Evolutionary conservation across 2,113 vertebrate species (phyloP).

Genomic region (Gymnarchus niloticus): DNA sequence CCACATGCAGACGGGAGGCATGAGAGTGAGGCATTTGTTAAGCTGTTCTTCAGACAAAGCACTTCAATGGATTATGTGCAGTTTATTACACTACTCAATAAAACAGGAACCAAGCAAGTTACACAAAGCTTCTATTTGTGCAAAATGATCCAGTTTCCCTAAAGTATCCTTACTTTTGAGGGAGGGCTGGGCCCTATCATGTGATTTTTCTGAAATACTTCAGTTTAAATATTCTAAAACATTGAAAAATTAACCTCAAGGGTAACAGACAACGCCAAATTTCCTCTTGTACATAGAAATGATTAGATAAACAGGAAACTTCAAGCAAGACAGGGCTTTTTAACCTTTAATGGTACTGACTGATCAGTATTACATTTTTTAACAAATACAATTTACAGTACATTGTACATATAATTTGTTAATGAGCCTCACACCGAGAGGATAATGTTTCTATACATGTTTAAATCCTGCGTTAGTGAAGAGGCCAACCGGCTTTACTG

Average conservation of each 20-base stretch:
- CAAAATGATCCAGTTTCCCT: not conserved
- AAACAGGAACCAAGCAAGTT: not conserved
- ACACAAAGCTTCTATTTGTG: not conserved
- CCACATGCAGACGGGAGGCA: not conserved
- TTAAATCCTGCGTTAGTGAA: slow-evolving; percentile 1
- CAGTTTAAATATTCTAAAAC: slow-evolving; percentile 1
- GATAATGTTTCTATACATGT: not conserved
- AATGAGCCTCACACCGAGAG: slow-evolving; percentile 16
- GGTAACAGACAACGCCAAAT: not conserved
- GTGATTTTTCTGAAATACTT: not conserved
- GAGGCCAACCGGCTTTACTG: not conserved
- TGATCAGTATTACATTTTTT: slow-evolving; percentile 10
- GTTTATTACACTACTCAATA: not conserved
- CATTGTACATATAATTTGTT: slow-evolving; percentile 12
- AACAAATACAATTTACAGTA: slow-evolving; percentile 16
- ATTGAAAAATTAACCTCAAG: not conserved
- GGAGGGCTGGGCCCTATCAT: not conserved
- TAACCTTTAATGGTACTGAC: not conserved
- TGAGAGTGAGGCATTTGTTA: not conserved
- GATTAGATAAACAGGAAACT: not conserved
- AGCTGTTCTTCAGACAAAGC: not conserved
- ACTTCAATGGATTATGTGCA: not conserved
- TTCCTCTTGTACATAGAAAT: not conserved
- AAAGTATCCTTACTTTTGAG: not conserved
- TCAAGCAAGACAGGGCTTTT: not conserved